phyloP scores from a whole-genome alignment of 2,888 invertebrate genomes.

The Perdita meconis region DNA sequence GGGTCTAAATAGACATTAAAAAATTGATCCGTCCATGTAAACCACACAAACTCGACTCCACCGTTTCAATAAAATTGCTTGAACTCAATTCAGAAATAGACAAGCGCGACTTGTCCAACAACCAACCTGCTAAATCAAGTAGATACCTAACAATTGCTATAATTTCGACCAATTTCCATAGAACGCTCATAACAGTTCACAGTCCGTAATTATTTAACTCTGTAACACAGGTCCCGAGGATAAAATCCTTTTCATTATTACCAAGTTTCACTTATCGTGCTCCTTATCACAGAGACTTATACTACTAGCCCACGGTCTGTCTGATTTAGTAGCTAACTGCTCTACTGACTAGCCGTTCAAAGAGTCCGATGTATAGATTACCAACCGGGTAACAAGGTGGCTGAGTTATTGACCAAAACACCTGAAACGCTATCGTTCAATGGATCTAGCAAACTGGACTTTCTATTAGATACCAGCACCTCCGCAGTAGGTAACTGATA shows the following conservation, averaged over 20 bases:
- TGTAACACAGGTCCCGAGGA: not conserved
- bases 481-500: conserved; percentile 19
- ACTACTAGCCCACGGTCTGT: conserved; percentile 30
- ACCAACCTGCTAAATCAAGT: not conserved
- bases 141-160: conserved; percentile 2
- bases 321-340: conserved; percentile 35
- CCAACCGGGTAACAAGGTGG: conserved; percentile 42
- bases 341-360: conserved; percentile 17
- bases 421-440: conserved; percentile 50
- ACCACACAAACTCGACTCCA: too few relatives aligned
- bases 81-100: not conserved
- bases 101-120: conserved; percentile 14
- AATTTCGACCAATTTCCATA: conserved; percentile 14
- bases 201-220: conserved; percentile 24
- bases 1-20: too few relatives aligned
- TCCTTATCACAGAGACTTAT: conserved; percentile 53
- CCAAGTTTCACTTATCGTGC: conserved; percentile 52
- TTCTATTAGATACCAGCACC: conserved; percentile 37
- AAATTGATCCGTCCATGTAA: too few relatives aligned
- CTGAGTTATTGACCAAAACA: conserved; percentile 54
- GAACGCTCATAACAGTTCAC: conserved; percentile 4
- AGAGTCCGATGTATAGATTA: conserved; percentile 26
- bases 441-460: conserved; percentile 53
- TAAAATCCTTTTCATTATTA: not conserved
- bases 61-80: not conserved